These are phyloP conservation scores for Leiothrix lutea DNA, from an alignment of 2,113 vertebrate species.

Conservation along the genomic window DNA sequence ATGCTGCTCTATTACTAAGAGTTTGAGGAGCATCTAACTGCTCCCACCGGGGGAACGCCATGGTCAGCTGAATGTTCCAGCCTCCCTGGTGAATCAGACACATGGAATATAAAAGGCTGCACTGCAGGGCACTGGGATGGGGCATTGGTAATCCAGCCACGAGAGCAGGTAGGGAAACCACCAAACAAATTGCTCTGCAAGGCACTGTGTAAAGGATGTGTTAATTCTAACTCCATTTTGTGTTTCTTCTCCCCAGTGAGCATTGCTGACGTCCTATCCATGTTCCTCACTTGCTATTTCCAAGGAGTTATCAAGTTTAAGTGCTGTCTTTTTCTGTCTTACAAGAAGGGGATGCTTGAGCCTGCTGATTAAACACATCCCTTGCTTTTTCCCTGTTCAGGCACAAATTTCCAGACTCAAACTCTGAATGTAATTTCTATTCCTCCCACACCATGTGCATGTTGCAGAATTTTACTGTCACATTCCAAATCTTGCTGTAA, in stretches of 20 bases:
- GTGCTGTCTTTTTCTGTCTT: conserved; percentile 43
- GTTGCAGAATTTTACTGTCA: conserved; percentile 42
- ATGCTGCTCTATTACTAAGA: neutral
- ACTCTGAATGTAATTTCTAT: conserved; percentile 52
- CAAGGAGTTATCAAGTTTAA: conserved; percentile 44
- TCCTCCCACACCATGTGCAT: conserved; percentile 34
- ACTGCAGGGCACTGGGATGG: neutral
- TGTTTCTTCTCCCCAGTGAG: conserved; percentile 21
- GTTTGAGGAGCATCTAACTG: neutral
- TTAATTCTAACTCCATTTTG: conserved; percentile 18
- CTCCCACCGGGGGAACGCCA: neutral
- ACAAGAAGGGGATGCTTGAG: conserved; percentile 36
- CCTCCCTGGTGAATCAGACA: neutral
- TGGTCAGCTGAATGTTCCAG: neutral
- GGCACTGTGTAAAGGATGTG: neutral
- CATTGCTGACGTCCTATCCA: neutral
- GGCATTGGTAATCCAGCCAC: neutral
- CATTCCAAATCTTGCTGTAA: conserved; percentile 13
- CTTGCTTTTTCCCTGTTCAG: conserved; percentile 48
- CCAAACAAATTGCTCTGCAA: neutral
- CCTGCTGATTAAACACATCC: conserved; percentile 59
- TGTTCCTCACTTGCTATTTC: conserved; percentile 14
- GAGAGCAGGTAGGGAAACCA: neutral
- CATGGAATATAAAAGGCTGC: neutral
- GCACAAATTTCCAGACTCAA: conserved; percentile 53